A percentile compares a stretch with the other conserved stretches of the same genome.
Conservation (phyloP, 2,113 vertebrate species). For the Andinoacara biseriatus region DNA sequence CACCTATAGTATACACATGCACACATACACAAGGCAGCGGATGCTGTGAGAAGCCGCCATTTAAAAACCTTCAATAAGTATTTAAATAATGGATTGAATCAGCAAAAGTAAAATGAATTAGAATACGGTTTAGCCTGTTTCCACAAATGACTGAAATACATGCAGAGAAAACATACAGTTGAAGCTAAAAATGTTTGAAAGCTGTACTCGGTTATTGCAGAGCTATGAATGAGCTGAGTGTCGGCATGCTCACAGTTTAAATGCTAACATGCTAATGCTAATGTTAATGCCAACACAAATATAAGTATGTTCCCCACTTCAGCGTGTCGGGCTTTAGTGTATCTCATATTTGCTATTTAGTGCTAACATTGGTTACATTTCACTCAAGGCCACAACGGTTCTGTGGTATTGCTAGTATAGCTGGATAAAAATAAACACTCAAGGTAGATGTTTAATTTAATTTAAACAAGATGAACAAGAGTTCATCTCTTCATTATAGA, state of each 20-base stretch:
- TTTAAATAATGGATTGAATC: too few relatives aligned
- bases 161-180: neutral
- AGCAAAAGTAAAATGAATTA: neutral
- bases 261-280: fast-evolving
- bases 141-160: neutral
- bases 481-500: neutral
- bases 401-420: neutral
- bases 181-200: neutral
- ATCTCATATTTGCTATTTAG: neutral
- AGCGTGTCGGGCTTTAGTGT: neutral
- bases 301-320: neutral
- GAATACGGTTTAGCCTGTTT: neutral
- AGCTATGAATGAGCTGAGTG: too few relatives aligned
- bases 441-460: neutral
- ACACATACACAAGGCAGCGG: neutral
- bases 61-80: neutral
- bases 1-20: neutral
- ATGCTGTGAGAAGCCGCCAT: neutral
- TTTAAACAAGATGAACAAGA: neutral
- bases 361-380: neutral
- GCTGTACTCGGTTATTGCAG: too few relatives aligned
- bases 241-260: too few relatives aligned
- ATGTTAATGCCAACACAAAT: neutral
- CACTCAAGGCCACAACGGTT: neutral
- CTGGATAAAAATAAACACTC: neutral